Evolutionary conservation across 2,113 vertebrate species (phyloP), one percentile per base, ranked within the genome.

Genomic region (Tupaia chinensis): DNA sequence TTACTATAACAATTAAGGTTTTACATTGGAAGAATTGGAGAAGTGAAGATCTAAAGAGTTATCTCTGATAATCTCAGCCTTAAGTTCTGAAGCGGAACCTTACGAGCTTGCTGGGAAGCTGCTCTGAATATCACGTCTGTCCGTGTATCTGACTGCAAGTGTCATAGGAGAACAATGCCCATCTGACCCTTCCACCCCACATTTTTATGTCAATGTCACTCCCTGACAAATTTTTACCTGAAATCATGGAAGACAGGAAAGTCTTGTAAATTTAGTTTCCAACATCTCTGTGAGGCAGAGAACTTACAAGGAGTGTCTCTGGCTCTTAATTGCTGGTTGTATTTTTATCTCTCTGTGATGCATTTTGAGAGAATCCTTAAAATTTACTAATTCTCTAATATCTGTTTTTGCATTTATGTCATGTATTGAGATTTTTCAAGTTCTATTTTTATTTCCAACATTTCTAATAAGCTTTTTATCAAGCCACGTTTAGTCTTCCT

Each of bases 401-500:
- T 74, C 27, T 68, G 22, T 84, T 82, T 83, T 22, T 53, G 29
- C n/a, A 65, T 66, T 80, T 77, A 34, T 72, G 61, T 53, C 91
- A 56, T 87, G 82, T 84, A 70, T 34, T 58, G 34, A 83, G 60
- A 27, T 44, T 79, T 79, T 60, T 69, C 34, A 60, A 65, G 22
- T 61, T 58, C 8, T 65, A 70, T 78, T 54, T 78, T n/a, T 17
- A 80, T 94, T 61, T 65, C 13, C 15, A 69, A 34, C 4, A 3
- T 25, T 94, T 83, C 70, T 94, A 63, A 61, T 63, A 44, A 72
- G 44, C 20, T 80, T 94, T 85, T 88, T 56, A 87, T 14, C 16
- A 70, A 82, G 29, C 8, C 34, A 70, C 13, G 34, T 68, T 70
- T 83, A 61, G 87, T 29, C 11, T 73, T 89, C 25, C 78, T 73